Percentiles rank a stretch among this genome's conserved stretches.
Conservation (phyloP, 2,797 vertebrate genomes). For the Adrianichthys oophorus region DNA sequence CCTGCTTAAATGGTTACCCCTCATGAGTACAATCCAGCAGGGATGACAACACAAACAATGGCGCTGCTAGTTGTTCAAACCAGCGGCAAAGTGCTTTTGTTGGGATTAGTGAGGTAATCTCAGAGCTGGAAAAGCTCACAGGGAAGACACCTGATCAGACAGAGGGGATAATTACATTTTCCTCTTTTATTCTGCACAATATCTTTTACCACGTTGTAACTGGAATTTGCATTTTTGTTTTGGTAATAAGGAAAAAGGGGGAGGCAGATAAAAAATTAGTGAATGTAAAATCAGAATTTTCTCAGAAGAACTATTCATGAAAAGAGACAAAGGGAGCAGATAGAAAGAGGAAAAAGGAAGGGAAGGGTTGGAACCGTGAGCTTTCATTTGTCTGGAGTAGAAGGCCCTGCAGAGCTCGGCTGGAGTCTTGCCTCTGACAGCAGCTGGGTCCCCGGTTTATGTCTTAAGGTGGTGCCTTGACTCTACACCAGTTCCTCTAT, state of each 20-base stretch:
- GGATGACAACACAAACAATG: slow-evolving; percentile 77
- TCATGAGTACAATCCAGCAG: slow-evolving; percentile 51
- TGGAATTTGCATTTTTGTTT: slow-evolving; percentile 14
- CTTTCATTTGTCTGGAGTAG: slow-evolving; percentile 58
- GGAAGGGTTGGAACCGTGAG: slow-evolving; percentile 36
- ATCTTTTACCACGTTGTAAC: slow-evolving; percentile 15
- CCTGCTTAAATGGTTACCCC: slow-evolving; percentile 61
- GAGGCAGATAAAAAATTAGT: no score
- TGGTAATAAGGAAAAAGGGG: no score
- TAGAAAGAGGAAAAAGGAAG: slow-evolving; percentile 31
- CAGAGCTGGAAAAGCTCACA: slow-evolving; percentile 56
- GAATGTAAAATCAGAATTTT: neutral
- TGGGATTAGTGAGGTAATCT: slow-evolving; percentile 76
- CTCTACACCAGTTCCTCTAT: slow-evolving; percentile 60
- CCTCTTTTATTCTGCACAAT: slow-evolving; percentile 38
- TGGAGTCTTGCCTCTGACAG: slow-evolving; percentile 64
- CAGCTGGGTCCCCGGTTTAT: slow-evolving; percentile 76
- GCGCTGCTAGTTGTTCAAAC: slow-evolving; percentile 67
- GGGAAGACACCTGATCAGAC: slow-evolving; percentile 63
- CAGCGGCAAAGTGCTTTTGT: slow-evolving; percentile 67
- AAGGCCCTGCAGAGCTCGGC: slow-evolving; percentile 70
- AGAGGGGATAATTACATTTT: slow-evolving; percentile 49
- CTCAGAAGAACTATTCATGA: slow-evolving; percentile 1
- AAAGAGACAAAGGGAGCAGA: slow-evolving; percentile 19
- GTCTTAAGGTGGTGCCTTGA: slow-evolving; percentile 78